phyloP scores from a whole-genome alignment of 2,113 vertebrate genomes.

The Mugil cephalus region DNA sequence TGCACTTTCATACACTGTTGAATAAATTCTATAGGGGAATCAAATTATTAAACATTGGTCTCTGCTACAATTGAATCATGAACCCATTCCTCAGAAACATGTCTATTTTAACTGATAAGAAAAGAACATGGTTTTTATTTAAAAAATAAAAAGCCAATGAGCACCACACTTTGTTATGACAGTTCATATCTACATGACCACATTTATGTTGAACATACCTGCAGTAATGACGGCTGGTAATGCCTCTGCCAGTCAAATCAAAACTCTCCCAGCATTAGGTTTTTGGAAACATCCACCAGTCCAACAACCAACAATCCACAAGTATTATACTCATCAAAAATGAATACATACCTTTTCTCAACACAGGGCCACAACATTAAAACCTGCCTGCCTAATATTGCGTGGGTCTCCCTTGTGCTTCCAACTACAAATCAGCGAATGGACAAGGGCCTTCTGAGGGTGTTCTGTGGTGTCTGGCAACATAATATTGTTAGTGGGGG shows the following conservation, averaged over 20 bases:
- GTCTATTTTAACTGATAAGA: conserved; percentile 40
- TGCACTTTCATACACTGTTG: conserved; percentile 10
- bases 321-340: too few relatives aligned
- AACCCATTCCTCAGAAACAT: conserved; percentile 32
- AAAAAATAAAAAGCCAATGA: conserved; percentile 20
- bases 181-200: conserved; percentile 19
- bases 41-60: too few relatives aligned
- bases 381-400: too few relatives aligned
- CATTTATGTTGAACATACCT: conserved; percentile 11
- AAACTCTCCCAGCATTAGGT: background rate
- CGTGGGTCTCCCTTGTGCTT: too few relatives aligned
- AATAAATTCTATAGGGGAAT: too few relatives aligned
- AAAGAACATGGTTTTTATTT: conserved; percentile 31
- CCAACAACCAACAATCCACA: too few relatives aligned
- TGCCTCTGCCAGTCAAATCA: conserved; percentile 27
- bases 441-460: too few relatives aligned
- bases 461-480: too few relatives aligned
- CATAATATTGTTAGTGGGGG: too few relatives aligned
- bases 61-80: conserved; percentile 41
- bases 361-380: too few relatives aligned
- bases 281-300: background rate
- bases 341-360: too few relatives aligned
- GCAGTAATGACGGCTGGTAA: conserved; percentile 19
- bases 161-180: conserved; percentile 27
- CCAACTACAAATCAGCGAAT: too few relatives aligned